Conservation (phyloP, 2,797 vertebrate species). For the Sebastes oblongus region DNA sequence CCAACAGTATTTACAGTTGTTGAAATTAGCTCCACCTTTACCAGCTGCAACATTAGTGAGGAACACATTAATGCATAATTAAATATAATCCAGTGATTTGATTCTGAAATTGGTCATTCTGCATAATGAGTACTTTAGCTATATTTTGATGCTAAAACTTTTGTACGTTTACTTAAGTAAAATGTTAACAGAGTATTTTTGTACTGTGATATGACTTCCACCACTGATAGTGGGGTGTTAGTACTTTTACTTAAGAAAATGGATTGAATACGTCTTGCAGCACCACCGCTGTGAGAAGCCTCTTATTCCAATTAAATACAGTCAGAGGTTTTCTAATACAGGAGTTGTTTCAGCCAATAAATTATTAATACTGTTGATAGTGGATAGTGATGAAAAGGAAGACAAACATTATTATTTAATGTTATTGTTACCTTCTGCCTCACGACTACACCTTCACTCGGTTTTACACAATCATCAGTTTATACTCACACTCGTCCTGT, state of each 20-base stretch:
- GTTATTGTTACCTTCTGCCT: not conserved
- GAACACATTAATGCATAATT: too few relatives aligned
- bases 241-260: too few relatives aligned
- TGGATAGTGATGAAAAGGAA: constrained; percentile 38
- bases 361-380: constrained; percentile 62
- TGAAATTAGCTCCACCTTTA: too few relatives aligned
- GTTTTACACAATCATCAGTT: not conserved
- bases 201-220: too few relatives aligned
- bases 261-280: not conserved
- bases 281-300: not conserved
- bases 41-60: too few relatives aligned
- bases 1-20: accelerated
- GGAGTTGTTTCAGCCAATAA: not conserved
- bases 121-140: too few relatives aligned
- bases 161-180: too few relatives aligned
- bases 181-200: too few relatives aligned
- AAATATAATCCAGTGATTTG: too few relatives aligned
- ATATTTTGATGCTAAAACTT: too few relatives aligned
- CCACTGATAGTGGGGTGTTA: too few relatives aligned
- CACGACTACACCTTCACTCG: not conserved
- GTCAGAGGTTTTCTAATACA: not conserved
- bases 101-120: too few relatives aligned
- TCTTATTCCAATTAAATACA: not conserved
- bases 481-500: constrained; percentile 1
- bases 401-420: constrained; percentile 46